A percentile compares a stretch with the other conserved stretches of the same genome.
These are phyloP conservation scores for Phlogophora meticulosa DNA, from an alignment of 2,888 invertebrate species.

Conservation along the genomic window DNA sequence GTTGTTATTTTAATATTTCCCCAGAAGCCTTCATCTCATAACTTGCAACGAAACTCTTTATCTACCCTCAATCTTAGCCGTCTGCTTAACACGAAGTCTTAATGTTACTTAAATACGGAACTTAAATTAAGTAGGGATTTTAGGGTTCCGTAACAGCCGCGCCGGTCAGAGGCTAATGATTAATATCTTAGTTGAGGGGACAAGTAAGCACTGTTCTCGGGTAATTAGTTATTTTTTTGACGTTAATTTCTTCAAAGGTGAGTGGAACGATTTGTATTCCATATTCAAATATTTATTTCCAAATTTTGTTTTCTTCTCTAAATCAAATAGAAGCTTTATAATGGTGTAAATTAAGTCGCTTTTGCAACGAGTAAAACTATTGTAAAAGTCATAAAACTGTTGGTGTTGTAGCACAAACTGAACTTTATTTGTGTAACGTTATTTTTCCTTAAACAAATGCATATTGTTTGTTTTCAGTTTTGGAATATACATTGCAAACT, in stretches of 20 bases:
- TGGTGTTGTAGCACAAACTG: too few species aligned
- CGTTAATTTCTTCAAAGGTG: conserved; percentile 46
- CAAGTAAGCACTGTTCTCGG: conserved; percentile 37
- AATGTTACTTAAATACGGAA: conserved; percentile 77
- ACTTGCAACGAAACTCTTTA: conserved; percentile 69
- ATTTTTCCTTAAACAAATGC: too few species aligned
- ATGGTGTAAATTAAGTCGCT: too few species aligned
- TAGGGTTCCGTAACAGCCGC: conserved; percentile 65
- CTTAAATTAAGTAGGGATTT: conserved; percentile 74
- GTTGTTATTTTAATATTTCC: background rate
- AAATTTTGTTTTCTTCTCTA: too few species aligned
- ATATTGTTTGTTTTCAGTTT: too few species aligned
- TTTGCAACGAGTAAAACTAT: too few species aligned
- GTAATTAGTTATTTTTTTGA: conserved; percentile 60
- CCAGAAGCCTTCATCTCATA: conserved; percentile 33
- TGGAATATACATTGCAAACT: too few species aligned
- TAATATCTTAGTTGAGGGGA: conserved; percentile 58
- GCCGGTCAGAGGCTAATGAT: conserved; percentile 54
- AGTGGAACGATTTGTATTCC: conserved; percentile 21
- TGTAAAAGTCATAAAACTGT: too few species aligned
- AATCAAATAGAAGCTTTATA: too few species aligned
- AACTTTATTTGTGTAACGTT: too few species aligned
- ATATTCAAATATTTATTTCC: too few species aligned
- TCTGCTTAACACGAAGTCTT: conserved; percentile 84
- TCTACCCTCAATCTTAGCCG: conserved; percentile 83